Evolutionary conservation across 2,797 vertebrate species (phyloP).

Genomic region (Chloroceryle inda): DNA sequence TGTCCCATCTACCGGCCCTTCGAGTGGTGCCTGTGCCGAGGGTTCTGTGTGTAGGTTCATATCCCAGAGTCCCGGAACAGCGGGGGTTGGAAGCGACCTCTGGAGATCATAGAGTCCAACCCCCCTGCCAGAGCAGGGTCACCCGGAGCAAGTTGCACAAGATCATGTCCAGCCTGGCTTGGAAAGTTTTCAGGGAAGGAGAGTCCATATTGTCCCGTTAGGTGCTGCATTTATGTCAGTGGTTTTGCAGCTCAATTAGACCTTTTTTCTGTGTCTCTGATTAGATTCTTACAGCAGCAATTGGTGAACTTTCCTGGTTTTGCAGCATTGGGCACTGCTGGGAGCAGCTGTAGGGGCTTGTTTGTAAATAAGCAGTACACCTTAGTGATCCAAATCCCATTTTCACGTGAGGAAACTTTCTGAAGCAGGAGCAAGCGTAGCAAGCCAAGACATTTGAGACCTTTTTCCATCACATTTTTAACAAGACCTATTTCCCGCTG

Average conservation of each 20-base stretch:
- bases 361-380: neutral
- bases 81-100: too few relatives aligned
- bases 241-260: neutral
- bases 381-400: neutral
- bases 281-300: neutral
- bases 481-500: neutral
- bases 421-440: neutral
- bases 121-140: too few relatives aligned
- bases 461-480: neutral
- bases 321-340: fast-evolving
- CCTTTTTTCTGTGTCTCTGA: neutral
- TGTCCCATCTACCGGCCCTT: fast-evolving
- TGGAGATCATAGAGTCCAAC: too few relatives aligned
- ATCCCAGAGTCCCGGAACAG: too few relatives aligned
- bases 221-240: neutral
- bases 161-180: too few relatives aligned
- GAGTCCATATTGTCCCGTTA: fast-evolving
- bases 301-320: neutral
- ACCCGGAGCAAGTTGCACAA: too few relatives aligned
- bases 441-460: neutral
- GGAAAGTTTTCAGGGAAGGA: too few relatives aligned
- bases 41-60: fast-evolving
- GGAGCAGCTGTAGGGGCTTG: neutral
- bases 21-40: neutral
- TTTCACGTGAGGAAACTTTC: neutral